Evolutionary conservation across 2,888 invertebrate genomes (phyloP).

Genomic region (Pseudolycoriella hygida): DNA sequence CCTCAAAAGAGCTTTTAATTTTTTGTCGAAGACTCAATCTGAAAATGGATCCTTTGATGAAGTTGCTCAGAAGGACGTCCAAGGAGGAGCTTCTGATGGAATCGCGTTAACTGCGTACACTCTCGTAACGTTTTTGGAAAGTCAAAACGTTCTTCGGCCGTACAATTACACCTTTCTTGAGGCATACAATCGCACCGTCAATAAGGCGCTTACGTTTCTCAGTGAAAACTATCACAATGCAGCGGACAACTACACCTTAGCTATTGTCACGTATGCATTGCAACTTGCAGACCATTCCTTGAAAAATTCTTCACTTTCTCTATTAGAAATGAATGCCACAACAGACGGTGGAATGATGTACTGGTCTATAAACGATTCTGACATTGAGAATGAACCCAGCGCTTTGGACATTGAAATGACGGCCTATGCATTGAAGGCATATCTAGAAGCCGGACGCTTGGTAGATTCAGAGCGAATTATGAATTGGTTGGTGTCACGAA

Average conservation of each 20-base stretch:
- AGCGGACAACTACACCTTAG: constrained; percentile 56
- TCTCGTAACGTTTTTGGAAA: constrained; percentile 55
- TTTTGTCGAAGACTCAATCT: constrained; percentile 49
- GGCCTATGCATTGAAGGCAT: constrained; percentile 68
- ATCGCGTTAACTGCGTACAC: constrained; percentile 65
- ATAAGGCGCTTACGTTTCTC: constrained; percentile 62
- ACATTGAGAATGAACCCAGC: not conserved
- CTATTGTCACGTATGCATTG: constrained; percentile 61
- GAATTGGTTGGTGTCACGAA: constrained; percentile 54
- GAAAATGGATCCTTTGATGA: constrained; percentile 65
- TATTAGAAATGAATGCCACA: constrained; percentile 31
- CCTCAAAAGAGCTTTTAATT: constrained; percentile 42
- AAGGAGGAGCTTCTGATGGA: constrained; percentile 51
- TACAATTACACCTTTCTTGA: constrained; percentile 47
- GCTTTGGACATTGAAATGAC: constrained; percentile 59
- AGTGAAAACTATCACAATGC: constrained; percentile 44
- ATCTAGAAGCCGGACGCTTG: constrained; percentile 32
- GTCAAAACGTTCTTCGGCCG: constrained; percentile 64
- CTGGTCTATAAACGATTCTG: constrained; percentile 40
- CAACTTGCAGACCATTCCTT: constrained; percentile 40
- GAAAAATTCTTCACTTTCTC: constrained; percentile 36
- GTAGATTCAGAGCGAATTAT: constrained; percentile 36
- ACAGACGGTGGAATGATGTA: constrained; percentile 46
- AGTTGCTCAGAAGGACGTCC: constrained; percentile 53
- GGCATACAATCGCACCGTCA: constrained; percentile 45